phyloP scores from a whole-genome alignment of 2,888 invertebrate species.

The Orthosia gracilis region DNA sequence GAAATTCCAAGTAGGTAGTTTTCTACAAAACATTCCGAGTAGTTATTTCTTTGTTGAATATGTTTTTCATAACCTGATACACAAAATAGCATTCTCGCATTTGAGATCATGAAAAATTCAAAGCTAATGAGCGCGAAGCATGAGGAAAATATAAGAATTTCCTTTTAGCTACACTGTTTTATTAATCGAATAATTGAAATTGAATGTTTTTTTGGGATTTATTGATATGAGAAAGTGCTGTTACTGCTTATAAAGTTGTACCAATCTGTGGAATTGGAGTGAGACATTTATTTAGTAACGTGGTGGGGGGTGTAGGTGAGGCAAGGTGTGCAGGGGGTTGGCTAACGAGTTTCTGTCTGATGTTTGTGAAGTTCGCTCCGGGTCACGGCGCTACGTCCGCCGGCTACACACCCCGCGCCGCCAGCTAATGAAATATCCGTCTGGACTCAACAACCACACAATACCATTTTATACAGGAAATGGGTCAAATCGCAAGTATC shows the following conservation, averaged over 20 bases:
- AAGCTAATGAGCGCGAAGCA: conserved; percentile 41
- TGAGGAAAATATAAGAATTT: conserved; percentile 43
- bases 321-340: conserved; percentile 67
- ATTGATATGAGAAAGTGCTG: conserved; percentile 57
- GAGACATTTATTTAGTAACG: conserved; percentile 73
- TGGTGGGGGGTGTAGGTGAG: conserved; percentile 43
- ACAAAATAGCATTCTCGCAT: conserved; percentile 24
- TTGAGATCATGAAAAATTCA: conserved; percentile 55
- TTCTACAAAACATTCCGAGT: not conserved
- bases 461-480: conserved; percentile 53
- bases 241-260: conserved; percentile 63
- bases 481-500: conserved; percentile 52
- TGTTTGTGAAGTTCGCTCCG: conserved; percentile 77
- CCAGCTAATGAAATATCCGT: conserved; percentile 70
- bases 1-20: not conserved
- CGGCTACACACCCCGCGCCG: conserved; percentile 53
- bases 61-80: conserved; percentile 22
- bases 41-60: conserved; percentile 13
- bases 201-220: conserved; percentile 49
- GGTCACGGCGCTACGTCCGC: conserved; percentile 71
- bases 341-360: conserved; percentile 80
- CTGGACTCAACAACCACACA: conserved; percentile 59
- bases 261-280: conserved; percentile 69
- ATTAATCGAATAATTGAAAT: conserved; percentile 58
- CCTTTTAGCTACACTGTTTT: conserved; percentile 42